Evolutionary conservation across 30 jellyfish, hydroid and myxozoan genomes (phyloP).

Genomic region (Aurelia sp.): DNA sequence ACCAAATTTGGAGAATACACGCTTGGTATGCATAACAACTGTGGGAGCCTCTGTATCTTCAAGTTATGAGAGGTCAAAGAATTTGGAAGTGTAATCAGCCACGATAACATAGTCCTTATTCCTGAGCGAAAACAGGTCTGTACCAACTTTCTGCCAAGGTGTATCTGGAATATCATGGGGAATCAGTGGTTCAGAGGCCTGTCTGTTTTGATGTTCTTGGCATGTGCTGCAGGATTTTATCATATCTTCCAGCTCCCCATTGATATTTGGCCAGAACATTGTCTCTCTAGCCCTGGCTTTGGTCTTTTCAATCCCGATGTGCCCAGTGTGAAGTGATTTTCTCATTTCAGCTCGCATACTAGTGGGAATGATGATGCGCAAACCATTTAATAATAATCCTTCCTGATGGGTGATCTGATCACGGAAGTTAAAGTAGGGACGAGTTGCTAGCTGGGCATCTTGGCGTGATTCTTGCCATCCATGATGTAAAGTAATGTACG

Average conservation of each 20-base stretch:
- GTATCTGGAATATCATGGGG: conserved; percentile 39
- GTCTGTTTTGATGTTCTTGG: conserved; percentile 29
- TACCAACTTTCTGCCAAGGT: background rate
- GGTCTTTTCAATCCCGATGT: conserved; percentile 60
- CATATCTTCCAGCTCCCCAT: conserved; percentile 41
- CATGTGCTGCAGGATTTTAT: conserved; percentile 1
- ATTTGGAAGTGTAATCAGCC: conserved; percentile 67
- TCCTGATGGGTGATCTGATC: background rate
- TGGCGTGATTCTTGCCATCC: too few relatives aligned
- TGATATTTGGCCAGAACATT: conserved; percentile 51
- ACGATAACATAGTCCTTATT: conserved; percentile 43
- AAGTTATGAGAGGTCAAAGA: conserved; percentile 59
- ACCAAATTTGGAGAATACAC: conserved; percentile 47
- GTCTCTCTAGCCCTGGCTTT: conserved; percentile 50
- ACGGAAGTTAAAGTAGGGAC: too few relatives aligned
- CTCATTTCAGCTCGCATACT: conserved; percentile 32
- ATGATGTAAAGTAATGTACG: too few relatives aligned
- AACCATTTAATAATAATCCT: conserved; percentile 29
- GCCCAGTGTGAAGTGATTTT: conserved; percentile 41
- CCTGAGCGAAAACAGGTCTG: conserved; percentile 58
- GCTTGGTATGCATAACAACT: conserved; percentile 35
- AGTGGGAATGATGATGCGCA: conserved; percentile 51
- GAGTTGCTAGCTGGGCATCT: too few relatives aligned
- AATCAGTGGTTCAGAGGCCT: conserved; percentile 30
- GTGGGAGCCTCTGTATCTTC: conserved; percentile 41